Base-by-base conservation (phyloP, 1,140 invertebrate species). In the Eciton burchellii region DNA sequence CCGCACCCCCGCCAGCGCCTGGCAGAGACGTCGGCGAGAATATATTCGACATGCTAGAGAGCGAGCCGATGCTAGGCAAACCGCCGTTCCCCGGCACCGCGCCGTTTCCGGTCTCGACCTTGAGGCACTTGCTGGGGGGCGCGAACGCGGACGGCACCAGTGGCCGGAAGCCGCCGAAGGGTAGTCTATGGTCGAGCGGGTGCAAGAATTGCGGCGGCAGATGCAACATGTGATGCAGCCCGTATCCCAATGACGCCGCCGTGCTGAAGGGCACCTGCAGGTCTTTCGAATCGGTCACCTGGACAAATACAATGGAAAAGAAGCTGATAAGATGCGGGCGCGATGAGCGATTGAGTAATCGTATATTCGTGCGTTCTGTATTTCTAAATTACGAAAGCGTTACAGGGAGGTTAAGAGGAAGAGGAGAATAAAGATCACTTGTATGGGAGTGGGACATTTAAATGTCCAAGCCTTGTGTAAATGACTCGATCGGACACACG, bases 151-250 rank as follows among this genome's bases (percentile, higher is more conserved):
- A 95, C 14, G 95, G 94, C 43, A 91, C 94, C 87, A 93, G 86
- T 0, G 93, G 92, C 41, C 93, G 88, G 73, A 94, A 94, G 19
- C 93, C 92, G 57, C 93, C 92, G 79, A 94, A 94, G 26, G 93
- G 93, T 72, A 93, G 83, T 83, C 94, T 91, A 49, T 94, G 94
- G 73, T 94, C 94, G 60, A 93, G 86, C 57, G 92, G 95, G 86
- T 89, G 95, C 82, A 93, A 91, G 84, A 95, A 95, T 81, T 95
- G 95, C 65, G 93, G 94, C 59, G 94, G 94, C 73, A 95, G 81
- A 82, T 94, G 94, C 49, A 95, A 93, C 91, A 95, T 93, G 54
- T 95, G 92, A 90, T 95, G 95, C 29, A 95, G 91, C 26, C 95
- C 94, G 90, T 95, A 95, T 57, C 94, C 94, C 26, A 94, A 84